Base-by-base conservation (phyloP, 2,113 vertebrate genomes). In the Hystrix brachyura region DNA sequence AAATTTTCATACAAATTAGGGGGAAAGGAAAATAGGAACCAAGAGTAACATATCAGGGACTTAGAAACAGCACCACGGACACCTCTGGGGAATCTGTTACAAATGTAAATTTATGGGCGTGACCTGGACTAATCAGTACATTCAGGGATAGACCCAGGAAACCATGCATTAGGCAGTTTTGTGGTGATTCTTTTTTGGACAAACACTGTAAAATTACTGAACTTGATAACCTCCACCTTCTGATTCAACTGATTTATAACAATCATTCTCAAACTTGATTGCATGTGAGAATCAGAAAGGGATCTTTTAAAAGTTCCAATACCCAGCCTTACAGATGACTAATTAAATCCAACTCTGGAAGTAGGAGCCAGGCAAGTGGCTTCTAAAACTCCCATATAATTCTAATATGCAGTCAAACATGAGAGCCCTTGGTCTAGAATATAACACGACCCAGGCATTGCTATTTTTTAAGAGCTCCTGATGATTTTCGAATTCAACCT, bases 341-440 rank as follows among this genome's bases (percentile, higher is more conserved):
- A 88, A n/a, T 91, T 64, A 91, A 91, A 89, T 80, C 57, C 88
- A 51, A 92, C 78, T 78, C 29, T 88, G 27, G 13, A 23, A 43
- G n/a, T 12, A 79, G n/a, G 17, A 84, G 13, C 23, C 78, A 84
- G 46, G 9, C 46, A 89, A 5, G 46, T 38, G 67, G 64, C 46
- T 96, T 94, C 81, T 92, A 90, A 86, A 92, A 69, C 19, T 82
- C 23, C 72, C 64, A 55, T 17, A 96, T 76, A 17, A 84, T 86
- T 78, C 4, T 15, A 69, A 5, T 53, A 19, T 48, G 46, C 14
- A 87, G 43, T 7, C 90, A 76, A 55, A 87, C 3, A 69, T 92
- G 12, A 76, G 38, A 76, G 43, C 23, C 46, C 25, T 32, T 34
- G 55, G 55, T 90, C 89, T 92, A 83, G 32, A 91, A 57, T 51